Percentiles rank a stretch among this genome's conserved stretches.
phyloP scores from a whole-genome alignment of 2,888 invertebrate genomes.

The Heliconius ethilla region DNA sequence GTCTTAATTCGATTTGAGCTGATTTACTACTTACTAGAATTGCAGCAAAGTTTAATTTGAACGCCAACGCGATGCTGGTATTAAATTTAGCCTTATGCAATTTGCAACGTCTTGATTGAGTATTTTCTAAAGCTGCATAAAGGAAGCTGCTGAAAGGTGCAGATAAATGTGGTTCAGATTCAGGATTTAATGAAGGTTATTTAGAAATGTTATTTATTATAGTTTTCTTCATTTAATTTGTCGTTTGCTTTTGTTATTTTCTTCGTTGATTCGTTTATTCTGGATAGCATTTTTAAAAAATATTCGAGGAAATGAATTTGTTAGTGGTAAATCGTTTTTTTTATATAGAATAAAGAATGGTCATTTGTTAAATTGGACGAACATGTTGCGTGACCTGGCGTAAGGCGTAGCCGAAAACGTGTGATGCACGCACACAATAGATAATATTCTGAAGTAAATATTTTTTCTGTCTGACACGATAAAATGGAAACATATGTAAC shows the following conservation, averaged over 20 bases:
- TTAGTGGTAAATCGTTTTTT: conserved; percentile 35
- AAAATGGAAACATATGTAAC: neutral
- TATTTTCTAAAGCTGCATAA: conserved; percentile 10
- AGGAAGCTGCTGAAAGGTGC: neutral
- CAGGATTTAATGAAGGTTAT: neutral
- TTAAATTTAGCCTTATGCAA: conserved; percentile 52
- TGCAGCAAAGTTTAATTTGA: conserved; percentile 46
- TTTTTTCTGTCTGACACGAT: conserved; percentile 4
- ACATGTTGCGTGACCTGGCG: conserved; percentile 67
- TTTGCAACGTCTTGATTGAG: conserved; percentile 45
- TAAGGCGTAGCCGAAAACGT: conserved; percentile 67
- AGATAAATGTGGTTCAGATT: neutral
- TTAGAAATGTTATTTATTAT: neutral
- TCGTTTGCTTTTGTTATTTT: neutral
- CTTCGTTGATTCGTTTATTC: neutral
- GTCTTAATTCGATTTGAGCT: conserved; percentile 38
- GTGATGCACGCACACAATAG: conserved; percentile 54
- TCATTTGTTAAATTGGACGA: conserved; percentile 70
- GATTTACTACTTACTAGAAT: conserved; percentile 39
- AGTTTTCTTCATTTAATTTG: neutral
- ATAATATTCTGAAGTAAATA: conserved; percentile 15
- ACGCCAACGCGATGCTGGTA: conserved; percentile 51
- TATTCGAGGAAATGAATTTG: conserved; percentile 25
- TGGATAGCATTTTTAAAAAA: neutral
- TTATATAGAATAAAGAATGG: conserved; percentile 54